Conservation (phyloP, 2,113 vertebrate species). For the Sciurus niger region DNA sequence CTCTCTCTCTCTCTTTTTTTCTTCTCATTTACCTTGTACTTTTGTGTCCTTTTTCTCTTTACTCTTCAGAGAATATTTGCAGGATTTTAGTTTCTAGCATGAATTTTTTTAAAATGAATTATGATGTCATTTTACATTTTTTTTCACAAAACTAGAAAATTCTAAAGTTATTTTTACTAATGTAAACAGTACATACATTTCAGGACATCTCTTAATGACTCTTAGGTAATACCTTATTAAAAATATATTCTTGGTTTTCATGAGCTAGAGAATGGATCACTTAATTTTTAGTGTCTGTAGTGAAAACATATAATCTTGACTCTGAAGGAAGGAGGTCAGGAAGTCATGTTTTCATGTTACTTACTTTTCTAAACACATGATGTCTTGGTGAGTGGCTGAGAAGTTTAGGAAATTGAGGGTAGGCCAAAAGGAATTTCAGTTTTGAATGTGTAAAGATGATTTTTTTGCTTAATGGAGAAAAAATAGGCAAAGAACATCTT, state of each 20-base stretch:
- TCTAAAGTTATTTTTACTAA: conserved; percentile 34
- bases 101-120: neutral
- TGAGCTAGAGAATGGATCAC: neutral
- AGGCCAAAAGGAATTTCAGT: neutral
- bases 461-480: neutral
- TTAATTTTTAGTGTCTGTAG: neutral
- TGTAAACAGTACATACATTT: neutral
- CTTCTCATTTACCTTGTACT: neutral
- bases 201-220: neutral
- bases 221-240: neutral
- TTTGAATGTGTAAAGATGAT: neutral
- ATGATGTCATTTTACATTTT: conserved; percentile 21
- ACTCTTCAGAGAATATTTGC: neutral
- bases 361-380: neutral
- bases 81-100: neutral
- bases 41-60: neutral
- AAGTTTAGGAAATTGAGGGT: neutral
- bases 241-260: neutral
- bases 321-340: neutral
- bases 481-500: neutral
- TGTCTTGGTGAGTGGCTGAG: neutral
- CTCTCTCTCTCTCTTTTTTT: neutral
- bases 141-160: neutral
- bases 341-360: neutral
- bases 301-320: neutral